Conservation (phyloP, 2,113 vertebrate genomes). For the Cygnus buccinator region DNA sequence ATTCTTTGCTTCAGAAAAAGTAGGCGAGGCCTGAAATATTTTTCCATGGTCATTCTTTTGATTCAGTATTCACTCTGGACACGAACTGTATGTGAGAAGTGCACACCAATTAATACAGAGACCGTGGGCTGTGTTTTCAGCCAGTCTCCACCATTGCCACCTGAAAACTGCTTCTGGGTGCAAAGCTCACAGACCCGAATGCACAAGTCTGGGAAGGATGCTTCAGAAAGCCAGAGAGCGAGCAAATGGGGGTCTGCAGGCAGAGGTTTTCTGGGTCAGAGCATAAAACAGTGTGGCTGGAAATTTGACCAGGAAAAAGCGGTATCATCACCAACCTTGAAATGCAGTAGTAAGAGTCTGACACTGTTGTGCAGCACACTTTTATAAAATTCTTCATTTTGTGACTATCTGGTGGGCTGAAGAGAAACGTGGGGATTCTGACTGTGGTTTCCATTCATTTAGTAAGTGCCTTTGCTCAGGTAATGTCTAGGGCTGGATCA, state of each 20-base stretch:
- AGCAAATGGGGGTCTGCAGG: background rate
- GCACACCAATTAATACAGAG: background rate
- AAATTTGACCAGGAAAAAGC: slow-evolving; percentile 27
- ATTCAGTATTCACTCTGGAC: slow-evolving; percentile 28
- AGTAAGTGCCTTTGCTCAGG: slow-evolving; percentile 45
- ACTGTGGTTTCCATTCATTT: slow-evolving; percentile 37
- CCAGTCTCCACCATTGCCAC: background rate
- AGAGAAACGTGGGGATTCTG: background rate
- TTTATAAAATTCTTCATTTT: slow-evolving; percentile 54
- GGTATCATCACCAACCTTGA: slow-evolving; percentile 36
- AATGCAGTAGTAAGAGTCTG: slow-evolving; percentile 38
- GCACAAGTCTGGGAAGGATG: background rate
- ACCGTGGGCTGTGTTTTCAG: background rate
- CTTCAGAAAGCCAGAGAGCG: background rate
- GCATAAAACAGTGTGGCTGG: background rate
- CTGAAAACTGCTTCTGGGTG: background rate
- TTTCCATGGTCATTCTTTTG: slow-evolving; percentile 31
- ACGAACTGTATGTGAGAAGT: slow-evolving; percentile 30
- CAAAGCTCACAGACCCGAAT: background rate
- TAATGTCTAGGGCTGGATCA: slow-evolving; percentile 8
- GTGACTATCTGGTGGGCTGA: background rate
- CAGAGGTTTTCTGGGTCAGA: background rate
- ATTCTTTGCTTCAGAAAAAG: background rate
- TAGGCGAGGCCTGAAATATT: background rate
- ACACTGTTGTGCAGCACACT: background rate